Base-by-base conservation (phyloP, 2,888 invertebrate genomes). In the Acrocyrtus sp. region DNA sequence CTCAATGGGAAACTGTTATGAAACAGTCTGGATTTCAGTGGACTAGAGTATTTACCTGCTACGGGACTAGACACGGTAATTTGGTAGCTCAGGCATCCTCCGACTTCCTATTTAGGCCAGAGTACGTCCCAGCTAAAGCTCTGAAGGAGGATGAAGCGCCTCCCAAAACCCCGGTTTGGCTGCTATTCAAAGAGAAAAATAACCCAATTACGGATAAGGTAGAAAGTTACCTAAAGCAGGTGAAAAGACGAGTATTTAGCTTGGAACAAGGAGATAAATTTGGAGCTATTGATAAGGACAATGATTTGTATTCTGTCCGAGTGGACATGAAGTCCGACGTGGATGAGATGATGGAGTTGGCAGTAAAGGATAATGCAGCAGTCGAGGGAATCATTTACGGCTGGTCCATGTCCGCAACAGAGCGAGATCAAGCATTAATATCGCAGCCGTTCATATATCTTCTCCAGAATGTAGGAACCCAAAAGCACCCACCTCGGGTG, bases 301-400 rank as follows among this genome's bases (percentile, higher is more conserved):
- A 58, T 12, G 53, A 47, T 12, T n/a, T 26, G 10, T 63, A 41
- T 34, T 34, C 15, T 10, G 29, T 73, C 1, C 51, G 67, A 24
- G 61, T 43, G 12, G 48, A 66, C 26, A 21, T 22, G 3, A 61
- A 65, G 17, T 26, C 47, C 12, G 67, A 73, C 24, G 12, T 73
- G n/a, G 61, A 66, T 39, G 15, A 45, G 0, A 19, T 69, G 26
- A 47, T 62, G 1, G 56, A 67, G 17, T 17, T 53, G 41, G 3
- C 67, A 3, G 29, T 4, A 1, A 12, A 41, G 15, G 22, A 66
- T 21, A 58, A 58, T 22, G 5, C 24, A 5, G 41, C 48, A 5
- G 10, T 73, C 6, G 73, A 73, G 39, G 73, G 73, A 4, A 34
- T 68, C 10, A 41, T 73, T 50, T 73, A 62, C 26, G 62, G 54